These are phyloP conservation scores for Genyomyrus donnyi DNA, from an alignment of 2,113 vertebrate genomes.

Conservation along the genomic window DNA sequence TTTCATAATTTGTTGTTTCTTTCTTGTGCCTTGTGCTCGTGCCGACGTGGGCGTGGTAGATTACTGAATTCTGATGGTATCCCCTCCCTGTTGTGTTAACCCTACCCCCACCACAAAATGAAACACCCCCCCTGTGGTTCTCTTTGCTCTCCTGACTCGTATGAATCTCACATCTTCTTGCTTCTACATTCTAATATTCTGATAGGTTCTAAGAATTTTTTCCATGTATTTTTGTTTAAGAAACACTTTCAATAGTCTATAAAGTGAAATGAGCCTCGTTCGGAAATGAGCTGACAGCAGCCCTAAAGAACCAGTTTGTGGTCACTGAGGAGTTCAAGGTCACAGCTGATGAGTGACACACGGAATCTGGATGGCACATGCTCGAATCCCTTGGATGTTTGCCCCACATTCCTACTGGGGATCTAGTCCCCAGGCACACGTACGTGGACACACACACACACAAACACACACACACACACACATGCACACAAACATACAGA, in stretches of 20 bases:
- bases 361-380: no score
- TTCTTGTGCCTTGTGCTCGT: background rate
- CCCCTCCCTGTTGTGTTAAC: background rate
- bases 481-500: background rate
- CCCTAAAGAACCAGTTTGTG: background rate
- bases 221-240: background rate
- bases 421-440: background rate
- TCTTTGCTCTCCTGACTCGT: background rate
- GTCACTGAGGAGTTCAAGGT: background rate
- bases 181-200: background rate
- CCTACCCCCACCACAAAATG: background rate
- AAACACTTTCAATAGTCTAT: constrained; percentile 34
- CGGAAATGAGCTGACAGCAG: constrained; percentile 35
- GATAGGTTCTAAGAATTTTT: background rate
- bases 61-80: background rate
- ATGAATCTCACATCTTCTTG: background rate
- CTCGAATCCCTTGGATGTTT: background rate
- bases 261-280: background rate
- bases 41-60: background rate
- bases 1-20: background rate
- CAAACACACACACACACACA: background rate
- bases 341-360: background rate
- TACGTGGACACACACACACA: background rate
- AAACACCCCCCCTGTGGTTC: background rate
- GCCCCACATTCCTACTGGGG: background rate